Evolutionary conservation across 1,140 invertebrate genomes (phyloP).

Genomic region (Macrostomum lignano): DNA sequence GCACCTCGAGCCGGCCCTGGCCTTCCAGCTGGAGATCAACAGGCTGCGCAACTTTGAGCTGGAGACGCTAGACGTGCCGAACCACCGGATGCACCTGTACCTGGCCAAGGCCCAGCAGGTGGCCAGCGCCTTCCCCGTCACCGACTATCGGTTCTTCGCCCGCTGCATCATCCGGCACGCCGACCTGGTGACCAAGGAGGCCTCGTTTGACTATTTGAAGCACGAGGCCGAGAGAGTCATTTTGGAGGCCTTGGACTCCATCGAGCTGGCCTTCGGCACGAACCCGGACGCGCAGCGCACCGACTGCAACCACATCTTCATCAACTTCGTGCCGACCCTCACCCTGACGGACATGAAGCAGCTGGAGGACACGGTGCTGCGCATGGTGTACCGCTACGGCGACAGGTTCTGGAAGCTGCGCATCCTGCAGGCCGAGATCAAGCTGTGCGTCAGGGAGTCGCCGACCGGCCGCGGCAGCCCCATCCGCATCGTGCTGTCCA

Average conservation of each 20-base stretch:
- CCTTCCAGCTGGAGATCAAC: conserved; percentile 84
- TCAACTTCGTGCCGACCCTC: conserved; percentile 88
- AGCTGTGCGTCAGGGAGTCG: conserved; percentile 15
- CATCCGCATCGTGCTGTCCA: conserved; percentile 62
- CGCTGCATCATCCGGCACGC: conserved; percentile 84
- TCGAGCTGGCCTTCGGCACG: conserved; percentile 86
- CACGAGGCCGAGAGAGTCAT: conserved; percentile 85
- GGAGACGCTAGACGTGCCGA: conserved; percentile 61
- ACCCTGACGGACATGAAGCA: conserved; percentile 63
- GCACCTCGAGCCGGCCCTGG: conserved; percentile 75
- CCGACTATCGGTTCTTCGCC: conserved; percentile 85
- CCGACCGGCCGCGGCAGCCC: conserved; percentile 44
- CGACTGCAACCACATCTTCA: conserved; percentile 93
- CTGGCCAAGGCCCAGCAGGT: conserved; percentile 62
- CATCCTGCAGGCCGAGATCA: conserved; percentile 47
- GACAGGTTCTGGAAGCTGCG: conserved; percentile 75
- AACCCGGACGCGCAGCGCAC: conserved; percentile 50
- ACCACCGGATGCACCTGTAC: conserved; percentile 91
- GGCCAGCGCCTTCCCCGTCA: conserved; percentile 68
- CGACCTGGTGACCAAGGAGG: conserved; percentile 78
- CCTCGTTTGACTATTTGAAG: conserved; percentile 83
- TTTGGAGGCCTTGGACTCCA: conserved; percentile 75
- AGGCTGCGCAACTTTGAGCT: conserved; percentile 74
- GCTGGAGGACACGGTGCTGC: conserved; percentile 77
- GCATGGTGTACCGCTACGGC: conserved; percentile 78